These are phyloP conservation scores for Morpho deidamia DNA, from an alignment of 2,888 invertebrate species.

Conservation along the genomic window DNA sequence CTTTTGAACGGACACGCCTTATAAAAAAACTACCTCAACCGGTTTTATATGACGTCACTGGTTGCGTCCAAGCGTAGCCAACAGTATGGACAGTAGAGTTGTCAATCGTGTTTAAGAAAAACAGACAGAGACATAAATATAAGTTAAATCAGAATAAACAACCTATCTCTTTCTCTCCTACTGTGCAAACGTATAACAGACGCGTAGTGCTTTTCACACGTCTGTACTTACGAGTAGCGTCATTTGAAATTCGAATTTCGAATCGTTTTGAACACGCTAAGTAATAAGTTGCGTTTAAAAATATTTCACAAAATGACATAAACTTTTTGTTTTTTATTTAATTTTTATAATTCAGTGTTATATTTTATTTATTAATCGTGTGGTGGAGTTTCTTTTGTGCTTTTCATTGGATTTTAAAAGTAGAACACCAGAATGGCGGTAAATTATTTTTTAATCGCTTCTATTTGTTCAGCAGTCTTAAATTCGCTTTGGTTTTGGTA, in stretches of 20 bases:
- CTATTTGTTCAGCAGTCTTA: slow-evolving; percentile 17
- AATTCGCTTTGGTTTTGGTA: no score
- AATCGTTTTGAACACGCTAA: slow-evolving; percentile 23
- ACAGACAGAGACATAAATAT: slow-evolving; percentile 8
- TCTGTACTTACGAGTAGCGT: slow-evolving; percentile 25
- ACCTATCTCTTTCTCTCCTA: not conserved
- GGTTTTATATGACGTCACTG: slow-evolving; percentile 16
- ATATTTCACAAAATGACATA: slow-evolving; percentile 14
- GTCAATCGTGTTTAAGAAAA: slow-evolving; percentile 36
- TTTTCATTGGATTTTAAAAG: slow-evolving; percentile 13
- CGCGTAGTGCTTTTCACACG: slow-evolving; percentile 5
- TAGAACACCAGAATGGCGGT: slow-evolving; percentile 34
- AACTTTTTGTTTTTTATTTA: slow-evolving; percentile 1
- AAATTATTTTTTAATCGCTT: slow-evolving; percentile 25
- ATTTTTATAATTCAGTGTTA: slow-evolving; percentile 13
- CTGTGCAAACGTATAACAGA: not conserved
- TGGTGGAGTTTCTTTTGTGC: slow-evolving; percentile 17
- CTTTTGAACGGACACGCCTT: not conserved
- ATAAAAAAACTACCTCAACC: slow-evolving; percentile 14
- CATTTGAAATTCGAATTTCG: slow-evolving; percentile 38
- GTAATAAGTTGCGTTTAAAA: slow-evolving; percentile 13
- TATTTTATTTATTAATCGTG: slow-evolving; percentile 9
- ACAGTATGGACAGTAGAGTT: slow-evolving; percentile 25
- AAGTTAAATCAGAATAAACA: not conserved
- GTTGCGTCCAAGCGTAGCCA: slow-evolving; percentile 9